Conservation (phyloP, 2,113 vertebrate species). For the Chamaea fasciata region DNA sequence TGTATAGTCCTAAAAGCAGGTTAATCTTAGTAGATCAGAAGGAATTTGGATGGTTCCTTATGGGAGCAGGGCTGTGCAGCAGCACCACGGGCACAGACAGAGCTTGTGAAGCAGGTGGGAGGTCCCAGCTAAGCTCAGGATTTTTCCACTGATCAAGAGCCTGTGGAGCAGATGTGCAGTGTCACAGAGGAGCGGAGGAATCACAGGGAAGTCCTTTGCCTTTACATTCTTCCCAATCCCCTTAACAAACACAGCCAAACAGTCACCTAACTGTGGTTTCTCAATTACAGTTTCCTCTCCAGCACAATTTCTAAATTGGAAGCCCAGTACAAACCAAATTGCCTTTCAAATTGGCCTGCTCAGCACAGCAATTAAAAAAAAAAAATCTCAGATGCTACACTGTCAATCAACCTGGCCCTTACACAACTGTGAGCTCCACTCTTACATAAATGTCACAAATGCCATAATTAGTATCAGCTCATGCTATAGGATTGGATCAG, state of each 20-base stretch:
- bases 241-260: neutral
- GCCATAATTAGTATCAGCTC: constrained; percentile 6
- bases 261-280: neutral
- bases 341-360: neutral
- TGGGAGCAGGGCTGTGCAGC: neutral
- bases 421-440: neutral
- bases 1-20: neutral
- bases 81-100: neutral
- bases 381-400: neutral
- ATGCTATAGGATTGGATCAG: constrained; percentile 9
- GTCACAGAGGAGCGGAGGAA: neutral
- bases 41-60: neutral
- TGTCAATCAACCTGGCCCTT: neutral
- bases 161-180: neutral
- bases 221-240: neutral
- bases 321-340: neutral
- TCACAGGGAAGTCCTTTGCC: neutral
- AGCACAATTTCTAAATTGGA: neutral
- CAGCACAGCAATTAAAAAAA: neutral
- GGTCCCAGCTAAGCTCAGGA: neutral
- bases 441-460: neutral
- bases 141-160: neutral
- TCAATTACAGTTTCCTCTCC: neutral
- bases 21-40: neutral
- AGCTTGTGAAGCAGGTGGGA: neutral